Evolutionary conservation across 2,888 invertebrate species (phyloP), one percentile per base, ranked within the genome.

Genomic region (Gymnocheta viridis): DNA sequence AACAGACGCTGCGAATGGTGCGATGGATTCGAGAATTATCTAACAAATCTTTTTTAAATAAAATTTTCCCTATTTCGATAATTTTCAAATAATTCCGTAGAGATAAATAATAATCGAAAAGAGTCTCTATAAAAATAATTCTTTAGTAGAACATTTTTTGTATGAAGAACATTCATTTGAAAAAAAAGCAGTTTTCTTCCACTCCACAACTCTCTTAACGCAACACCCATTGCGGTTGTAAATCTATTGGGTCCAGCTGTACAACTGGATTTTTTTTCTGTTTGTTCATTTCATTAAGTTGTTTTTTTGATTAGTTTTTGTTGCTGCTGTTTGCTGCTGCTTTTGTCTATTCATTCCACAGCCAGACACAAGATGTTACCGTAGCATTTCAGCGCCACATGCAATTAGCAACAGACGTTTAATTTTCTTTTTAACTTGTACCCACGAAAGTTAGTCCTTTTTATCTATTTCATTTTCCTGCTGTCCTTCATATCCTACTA

Each of bases 401-500:
- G 83, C 83, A 83, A 83, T 83, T 80, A 83, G 83, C 76, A 83
- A 76, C 76, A 76, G 67, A 80, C 80, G 66, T 80, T 83, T 80
- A 80, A 80, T 83, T 76, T 83, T 67, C 54, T 77, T 80, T 83
- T 72, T 77, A 66, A 80, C 67, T 80, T 77, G 76, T 54, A 49
- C 49, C 70, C 76, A 60, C 66, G 29, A 83, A 80, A 80, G 58
- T 83, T 82, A 24, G 62, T 69, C 70, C 41, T 67, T 58, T 17
- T 51, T 35, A 19, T 66, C 49, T 66, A 9, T 64, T 54, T 32
- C 14, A 60, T 22, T 29, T 19, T 19, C 24, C 32, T 41, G 9
- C 0, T 47, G 9, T 62, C 22, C 1, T 54, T 76, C 7, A n/a
- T n/a, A 22, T 58, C 2, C 32, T 54, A 5, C n/a, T 38, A 27